Percentiles rank a stretch among this genome's conserved stretches.
phyloP scores from a whole-genome alignment of 2,888 invertebrate genomes.

The Harpalus rufipes region DNA sequence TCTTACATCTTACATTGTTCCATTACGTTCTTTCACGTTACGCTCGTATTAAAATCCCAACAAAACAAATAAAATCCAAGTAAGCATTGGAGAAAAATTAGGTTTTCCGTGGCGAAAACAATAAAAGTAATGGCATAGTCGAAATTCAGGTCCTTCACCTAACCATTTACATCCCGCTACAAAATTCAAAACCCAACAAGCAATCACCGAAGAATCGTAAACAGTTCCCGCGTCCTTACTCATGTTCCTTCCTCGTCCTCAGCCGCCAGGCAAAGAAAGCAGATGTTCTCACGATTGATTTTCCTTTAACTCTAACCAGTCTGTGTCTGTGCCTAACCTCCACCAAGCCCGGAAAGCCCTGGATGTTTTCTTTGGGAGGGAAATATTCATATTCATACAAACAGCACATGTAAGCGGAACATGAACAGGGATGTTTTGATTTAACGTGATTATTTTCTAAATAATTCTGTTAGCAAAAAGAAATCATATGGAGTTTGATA shows the following conservation, averaged over 20 bases:
- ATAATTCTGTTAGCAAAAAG: neutral
- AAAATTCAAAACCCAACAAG: constrained; percentile 48
- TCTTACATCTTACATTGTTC: constrained; percentile 16
- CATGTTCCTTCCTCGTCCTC: constrained; percentile 28
- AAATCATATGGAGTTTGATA: too few species aligned
- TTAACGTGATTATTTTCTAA: constrained; percentile 1
- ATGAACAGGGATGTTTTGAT: constrained; percentile 12
- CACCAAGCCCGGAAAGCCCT: neutral
- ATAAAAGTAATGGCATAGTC: constrained; percentile 32
- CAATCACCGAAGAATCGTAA: constrained; percentile 51
- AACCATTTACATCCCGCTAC: constrained; percentile 40
- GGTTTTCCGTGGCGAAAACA: constrained; percentile 24
- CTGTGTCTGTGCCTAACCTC: neutral
- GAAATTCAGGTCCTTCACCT: constrained; percentile 35
- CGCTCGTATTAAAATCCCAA: constrained; percentile 16
- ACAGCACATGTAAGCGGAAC: constrained; percentile 31
- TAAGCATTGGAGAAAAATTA: constrained; percentile 33
- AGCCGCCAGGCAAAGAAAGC: constrained; percentile 48
- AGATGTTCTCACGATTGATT: constrained; percentile 60
- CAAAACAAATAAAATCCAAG: constrained; percentile 20
- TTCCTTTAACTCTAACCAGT: constrained; percentile 30
- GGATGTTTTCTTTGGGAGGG: constrained; percentile 43
- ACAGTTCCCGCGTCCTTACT: constrained; percentile 47
- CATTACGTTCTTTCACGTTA: constrained; percentile 23
- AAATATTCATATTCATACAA: constrained; percentile 52